Base-by-base conservation (phyloP, 2,113 vertebrate genomes). In the Hylia prasina region DNA sequence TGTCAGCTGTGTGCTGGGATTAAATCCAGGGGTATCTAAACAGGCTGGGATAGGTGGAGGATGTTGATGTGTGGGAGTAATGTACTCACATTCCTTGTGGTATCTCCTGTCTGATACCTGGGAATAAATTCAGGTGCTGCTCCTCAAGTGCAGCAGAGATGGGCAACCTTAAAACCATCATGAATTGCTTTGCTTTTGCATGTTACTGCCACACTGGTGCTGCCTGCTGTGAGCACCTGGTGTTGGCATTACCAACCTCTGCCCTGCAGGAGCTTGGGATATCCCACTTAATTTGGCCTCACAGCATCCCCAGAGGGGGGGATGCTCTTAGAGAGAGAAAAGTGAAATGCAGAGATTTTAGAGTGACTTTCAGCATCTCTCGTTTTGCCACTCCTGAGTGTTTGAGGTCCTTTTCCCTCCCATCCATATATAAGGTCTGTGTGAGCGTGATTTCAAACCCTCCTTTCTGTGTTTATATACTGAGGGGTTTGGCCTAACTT, bases 81-180 rank as follows among this genome's bases (percentile, higher is more conserved):
- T 2, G 24, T 53, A 15, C 50, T 79, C 11, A 13, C 0, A 0
- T 65, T 88, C 45, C 75, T 45, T 2, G 0, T 50, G 85, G 64
- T 87, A 50, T 47, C 70, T 65, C 3, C 30, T 54, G 42, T 51
- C 58, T 48, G 54, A 35, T 68, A 56, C 35, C 56, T 40, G n/a
- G 63, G 39, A 61, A 21, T 39, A 22, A 70, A 66, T 63, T 58
- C 42, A 86, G 91, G 5, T 57, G 87, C 70, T 72, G 70, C 54
- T 87, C 11, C 53, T 85, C 54, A 18, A 54, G 47, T 70, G 47
- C 78, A 85, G 82, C 96, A 83, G 94, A 86, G 90, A 70, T 86
- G 93, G 85, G 87, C 82, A 86, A 58, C 11, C 9, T 14, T 47
- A 47, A 56, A 44, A 18, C 12, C 8, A 9, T 4, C 28, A 33